phyloP scores from a whole-genome alignment of 1,140 invertebrate genomes.

The Listronotus oregonensis region DNA sequence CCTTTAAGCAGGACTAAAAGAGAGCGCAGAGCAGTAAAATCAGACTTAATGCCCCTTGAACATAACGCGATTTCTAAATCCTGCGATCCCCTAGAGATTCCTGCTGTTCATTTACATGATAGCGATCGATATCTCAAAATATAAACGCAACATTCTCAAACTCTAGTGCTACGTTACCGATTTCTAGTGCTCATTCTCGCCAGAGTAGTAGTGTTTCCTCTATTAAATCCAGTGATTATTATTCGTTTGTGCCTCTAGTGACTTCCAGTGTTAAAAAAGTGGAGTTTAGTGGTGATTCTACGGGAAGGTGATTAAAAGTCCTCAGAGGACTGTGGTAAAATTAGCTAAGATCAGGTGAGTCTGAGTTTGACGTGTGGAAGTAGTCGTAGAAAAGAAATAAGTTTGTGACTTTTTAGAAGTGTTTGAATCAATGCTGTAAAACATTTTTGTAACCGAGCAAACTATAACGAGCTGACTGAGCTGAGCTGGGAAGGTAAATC shows the following conservation, averaged over 20 bases:
- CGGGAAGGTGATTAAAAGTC: slow-evolving; percentile 48
- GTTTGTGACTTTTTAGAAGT: too few relatives aligned
- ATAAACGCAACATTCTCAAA: neutral
- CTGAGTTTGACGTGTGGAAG: neutral
- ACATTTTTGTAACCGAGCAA: too few relatives aligned
- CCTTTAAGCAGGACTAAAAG: too few relatives aligned
- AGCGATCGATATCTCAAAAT: too few relatives aligned
- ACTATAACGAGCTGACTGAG: too few relatives aligned
- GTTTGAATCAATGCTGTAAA: too few relatives aligned
- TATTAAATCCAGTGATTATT: slow-evolving; percentile 52
- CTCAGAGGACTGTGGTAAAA: slow-evolving; percentile 50
- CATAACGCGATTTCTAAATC: neutral
- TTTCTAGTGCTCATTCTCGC: slow-evolving; percentile 10
- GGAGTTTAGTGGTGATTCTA: slow-evolving; percentile 36
- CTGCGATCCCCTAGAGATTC: neutral
- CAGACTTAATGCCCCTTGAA: neutral
- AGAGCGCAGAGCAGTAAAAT: neutral
- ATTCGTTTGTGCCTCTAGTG: slow-evolving; percentile 36
- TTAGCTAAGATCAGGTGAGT: slow-evolving; percentile 54
- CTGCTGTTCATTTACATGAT: too few relatives aligned
- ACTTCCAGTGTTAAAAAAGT: slow-evolving; percentile 31
- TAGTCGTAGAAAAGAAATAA: neutral
- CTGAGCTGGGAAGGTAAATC: too few relatives aligned
- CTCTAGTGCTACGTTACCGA: slow-evolving; percentile 22
- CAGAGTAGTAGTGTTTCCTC: slow-evolving; percentile 46